Evolutionary conservation across 2,113 vertebrate genomes (phyloP).

Genomic region (Gambusia affinis): DNA sequence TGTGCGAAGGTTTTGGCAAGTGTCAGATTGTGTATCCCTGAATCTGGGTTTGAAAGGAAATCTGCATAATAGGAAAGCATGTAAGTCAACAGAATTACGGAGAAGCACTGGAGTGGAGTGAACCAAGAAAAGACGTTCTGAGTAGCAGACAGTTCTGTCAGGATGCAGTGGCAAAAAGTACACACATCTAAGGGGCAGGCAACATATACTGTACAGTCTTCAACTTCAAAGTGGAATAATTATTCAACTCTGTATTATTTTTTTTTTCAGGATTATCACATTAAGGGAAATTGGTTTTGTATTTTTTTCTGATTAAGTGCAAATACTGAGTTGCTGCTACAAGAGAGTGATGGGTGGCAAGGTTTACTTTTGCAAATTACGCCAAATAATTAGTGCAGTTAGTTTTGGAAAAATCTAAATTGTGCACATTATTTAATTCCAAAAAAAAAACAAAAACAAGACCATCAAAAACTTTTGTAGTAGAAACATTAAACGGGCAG

Average conservation of each 20-base stretch:
- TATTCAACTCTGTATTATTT: too few relatives aligned
- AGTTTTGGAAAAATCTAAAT: too few relatives aligned
- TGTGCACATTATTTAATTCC: too few relatives aligned
- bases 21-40: conserved; percentile 25
- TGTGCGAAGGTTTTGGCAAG: conserved; percentile 15
- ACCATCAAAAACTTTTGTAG: too few relatives aligned
- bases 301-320: background rate
- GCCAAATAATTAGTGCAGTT: too few relatives aligned
- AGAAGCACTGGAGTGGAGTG: conserved; percentile 23
- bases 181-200: background rate
- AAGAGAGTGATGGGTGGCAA: background rate
- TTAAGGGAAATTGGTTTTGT: background rate
- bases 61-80: conserved; percentile 44
- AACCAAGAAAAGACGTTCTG: conserved; percentile 21
- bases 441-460: too few relatives aligned
- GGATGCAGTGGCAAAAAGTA: background rate
- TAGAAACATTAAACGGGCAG: too few relatives aligned
- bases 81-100: conserved; percentile 34
- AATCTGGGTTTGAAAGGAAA: conserved; percentile 32
- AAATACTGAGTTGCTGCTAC: background rate
- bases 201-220: background rate
- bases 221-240: conserved; percentile 8
- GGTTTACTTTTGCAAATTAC: too few relatives aligned
- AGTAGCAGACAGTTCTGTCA: conserved; percentile 8
- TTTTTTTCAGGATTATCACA: background rate